Percentiles rank a stretch among this genome's conserved stretches.
Evolutionary conservation across 2,113 vertebrate genomes (phyloP).

Genomic region (Siniperca chuatsi): DNA sequence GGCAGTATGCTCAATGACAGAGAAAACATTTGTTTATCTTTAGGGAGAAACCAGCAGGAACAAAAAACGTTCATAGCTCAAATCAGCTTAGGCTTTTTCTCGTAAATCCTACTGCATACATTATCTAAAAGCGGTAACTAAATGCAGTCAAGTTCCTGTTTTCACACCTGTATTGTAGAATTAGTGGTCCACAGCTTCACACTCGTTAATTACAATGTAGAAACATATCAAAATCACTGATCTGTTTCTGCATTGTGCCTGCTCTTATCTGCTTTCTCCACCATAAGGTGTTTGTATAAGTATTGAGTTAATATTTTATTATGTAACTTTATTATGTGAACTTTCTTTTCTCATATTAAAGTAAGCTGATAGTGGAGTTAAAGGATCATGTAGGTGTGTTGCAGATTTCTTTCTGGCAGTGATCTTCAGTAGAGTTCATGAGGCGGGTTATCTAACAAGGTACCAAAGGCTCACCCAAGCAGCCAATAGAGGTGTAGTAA

Average conservation of each 20-base stretch:
- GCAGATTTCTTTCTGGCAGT: neutral
- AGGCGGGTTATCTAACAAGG: neutral
- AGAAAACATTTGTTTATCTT: neutral
- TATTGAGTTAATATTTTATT: neutral
- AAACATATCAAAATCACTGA: neutral
- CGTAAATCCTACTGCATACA: neutral
- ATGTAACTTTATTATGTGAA: neutral
- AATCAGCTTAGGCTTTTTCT: neutral
- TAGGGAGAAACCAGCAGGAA: neutral
- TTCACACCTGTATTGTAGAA: neutral
- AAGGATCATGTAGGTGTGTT: neutral
- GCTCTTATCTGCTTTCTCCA: too few species aligned
- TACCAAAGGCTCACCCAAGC: neutral
- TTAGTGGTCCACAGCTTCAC: neutral
- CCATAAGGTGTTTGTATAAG: neutral
- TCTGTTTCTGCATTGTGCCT: neutral
- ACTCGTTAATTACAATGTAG: neutral
- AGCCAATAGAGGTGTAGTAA: neutral
- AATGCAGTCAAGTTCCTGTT: neutral
- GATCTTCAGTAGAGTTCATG: neutral
- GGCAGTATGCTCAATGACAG: neutral
- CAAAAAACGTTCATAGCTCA: neutral
- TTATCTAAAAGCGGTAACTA: neutral
- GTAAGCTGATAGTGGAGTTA: neutral
- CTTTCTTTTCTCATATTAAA: constrained; percentile 5